phyloP scores from a whole-genome alignment of 2,888 invertebrate species.

The Chrysina gloriosa region DNA sequence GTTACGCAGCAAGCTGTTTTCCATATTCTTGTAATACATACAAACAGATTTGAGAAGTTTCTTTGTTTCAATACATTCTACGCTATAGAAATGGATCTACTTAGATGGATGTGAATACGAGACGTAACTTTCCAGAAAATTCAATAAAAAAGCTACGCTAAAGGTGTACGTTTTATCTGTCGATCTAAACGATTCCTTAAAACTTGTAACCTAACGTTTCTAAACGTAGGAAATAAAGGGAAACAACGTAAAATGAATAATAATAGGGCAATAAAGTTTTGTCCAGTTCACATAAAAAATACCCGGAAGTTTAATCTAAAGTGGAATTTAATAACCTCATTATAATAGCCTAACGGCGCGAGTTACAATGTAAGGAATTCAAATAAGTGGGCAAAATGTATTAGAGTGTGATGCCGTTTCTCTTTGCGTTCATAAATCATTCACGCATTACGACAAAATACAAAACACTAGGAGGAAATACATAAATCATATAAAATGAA shows the following conservation, averaged over 20 bases:
- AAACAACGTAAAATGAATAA: conserved; percentile 31
- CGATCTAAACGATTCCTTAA: conserved; percentile 30
- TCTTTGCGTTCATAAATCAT: conserved; percentile 27
- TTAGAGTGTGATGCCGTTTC: conserved; percentile 30
- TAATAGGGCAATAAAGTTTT: conserved; percentile 36
- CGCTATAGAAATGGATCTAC: no score
- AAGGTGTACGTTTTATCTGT: conserved; percentile 24
- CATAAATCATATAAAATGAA: conserved; percentile 36
- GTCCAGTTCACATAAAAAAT: conserved; percentile 37
- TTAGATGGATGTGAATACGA: background rate
- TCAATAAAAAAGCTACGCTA: conserved; percentile 22
- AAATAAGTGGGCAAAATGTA: conserved; percentile 36
- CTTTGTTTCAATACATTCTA: no score
- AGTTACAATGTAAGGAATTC: conserved; percentile 34
- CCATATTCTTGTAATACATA: no score
- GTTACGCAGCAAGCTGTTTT: no score
- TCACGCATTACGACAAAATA: conserved; percentile 33
- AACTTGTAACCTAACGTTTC: conserved; percentile 26
- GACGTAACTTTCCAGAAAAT: conserved; percentile 25
- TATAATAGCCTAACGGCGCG: conserved; percentile 30
- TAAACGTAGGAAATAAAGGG: conserved; percentile 23
- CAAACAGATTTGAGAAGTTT: no score
- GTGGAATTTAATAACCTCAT: conserved; percentile 37
- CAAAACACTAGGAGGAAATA: conserved; percentile 29
- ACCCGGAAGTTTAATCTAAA: conserved; percentile 37